Base-by-base conservation (phyloP, 2,797 vertebrate species). In the Avahi laniger region DNA sequence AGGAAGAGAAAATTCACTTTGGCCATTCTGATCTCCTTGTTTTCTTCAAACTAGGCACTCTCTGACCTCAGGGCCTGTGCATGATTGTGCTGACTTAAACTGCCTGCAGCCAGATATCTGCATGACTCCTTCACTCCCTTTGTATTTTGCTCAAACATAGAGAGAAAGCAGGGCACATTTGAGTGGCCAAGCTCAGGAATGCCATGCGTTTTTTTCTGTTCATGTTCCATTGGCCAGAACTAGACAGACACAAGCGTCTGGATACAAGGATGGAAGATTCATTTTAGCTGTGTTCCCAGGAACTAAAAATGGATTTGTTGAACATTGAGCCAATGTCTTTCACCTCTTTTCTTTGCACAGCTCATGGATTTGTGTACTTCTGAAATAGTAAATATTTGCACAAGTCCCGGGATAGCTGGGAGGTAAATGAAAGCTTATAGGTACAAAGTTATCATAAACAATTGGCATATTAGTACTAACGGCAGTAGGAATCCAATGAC, bases 381-480 rank as follows among this genome's bases (percentile, higher is more conserved):
- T 6, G 30, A 80, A 67, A 80, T 70, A 30, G 18, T 69, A 93
- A 83, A 89, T 89, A 94, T 91, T 91, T 91, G 28, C 28, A 67
- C 43, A 22, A 75, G 43, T 89, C 33, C 24, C 41, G 30, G 26
- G n/a, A 26, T 75, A 43, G 52, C 28, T 86, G 20, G 43, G 80
- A 91, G 33, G 33, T 79, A 89, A 84, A 89, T 83, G 57, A 70
- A 92, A 48, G 41, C 10, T 86, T 70, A 92, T 57, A 38, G 35
- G 28, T 26, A 61, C 30, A 75, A 72, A 85, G 28, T 33, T 86
- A 69, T 35, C 33, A 81, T 80, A 69, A 93, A 72, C 15, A 59
- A 90, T 50, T 70, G 30, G 18, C 30, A 41, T 78, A n/a, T 84
- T 91, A 91, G 11, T 69, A 72, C 10, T 69, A 59, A 69, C 35